A percentile compares a stretch with the other conserved stretches of the same genome.
Conservation (phyloP, 2,113 vertebrate genomes). For the Centropus unirufus region DNA sequence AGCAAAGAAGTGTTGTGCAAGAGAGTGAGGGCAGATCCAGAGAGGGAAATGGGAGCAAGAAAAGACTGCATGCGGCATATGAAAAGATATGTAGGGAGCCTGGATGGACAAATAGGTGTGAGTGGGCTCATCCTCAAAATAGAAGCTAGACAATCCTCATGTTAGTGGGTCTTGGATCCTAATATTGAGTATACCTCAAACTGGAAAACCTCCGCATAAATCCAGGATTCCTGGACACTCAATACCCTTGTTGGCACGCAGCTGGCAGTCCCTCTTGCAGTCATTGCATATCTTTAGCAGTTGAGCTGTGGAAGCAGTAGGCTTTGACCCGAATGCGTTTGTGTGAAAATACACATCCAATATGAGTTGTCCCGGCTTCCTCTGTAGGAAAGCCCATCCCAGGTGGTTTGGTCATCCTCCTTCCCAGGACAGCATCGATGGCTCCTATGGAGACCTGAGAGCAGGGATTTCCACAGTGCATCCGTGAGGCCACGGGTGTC, state of each 20-base stretch:
- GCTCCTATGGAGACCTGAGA: not conserved
- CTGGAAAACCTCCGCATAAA: not conserved
- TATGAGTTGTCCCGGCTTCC: not conserved
- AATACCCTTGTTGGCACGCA: not conserved
- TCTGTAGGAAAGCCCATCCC: no score
- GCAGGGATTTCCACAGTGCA: rapidly evolving
- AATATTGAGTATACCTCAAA: not conserved
- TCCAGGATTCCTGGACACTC: not conserved
- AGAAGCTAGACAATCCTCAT: rapidly evolving
- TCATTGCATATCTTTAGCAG: not conserved
- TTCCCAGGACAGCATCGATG: rapidly evolving
- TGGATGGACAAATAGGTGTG: not conserved
- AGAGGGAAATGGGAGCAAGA: not conserved
- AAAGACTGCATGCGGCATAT: rapidly evolving
- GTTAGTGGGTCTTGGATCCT: not conserved
- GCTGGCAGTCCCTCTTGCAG: not conserved
- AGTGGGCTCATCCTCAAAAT: not conserved
- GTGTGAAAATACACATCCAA: not conserved
- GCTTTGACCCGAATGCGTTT: not conserved
- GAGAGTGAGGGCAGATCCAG: not conserved
- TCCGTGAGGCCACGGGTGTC: rapidly evolving
- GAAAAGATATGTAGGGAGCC: not conserved
- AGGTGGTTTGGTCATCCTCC: rapidly evolving
- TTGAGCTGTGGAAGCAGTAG: no score
- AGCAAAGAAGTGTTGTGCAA: not conserved